These are phyloP conservation scores for Vidua macroura DNA, from an alignment of 2,113 vertebrate species.

Conservation along the genomic window DNA sequence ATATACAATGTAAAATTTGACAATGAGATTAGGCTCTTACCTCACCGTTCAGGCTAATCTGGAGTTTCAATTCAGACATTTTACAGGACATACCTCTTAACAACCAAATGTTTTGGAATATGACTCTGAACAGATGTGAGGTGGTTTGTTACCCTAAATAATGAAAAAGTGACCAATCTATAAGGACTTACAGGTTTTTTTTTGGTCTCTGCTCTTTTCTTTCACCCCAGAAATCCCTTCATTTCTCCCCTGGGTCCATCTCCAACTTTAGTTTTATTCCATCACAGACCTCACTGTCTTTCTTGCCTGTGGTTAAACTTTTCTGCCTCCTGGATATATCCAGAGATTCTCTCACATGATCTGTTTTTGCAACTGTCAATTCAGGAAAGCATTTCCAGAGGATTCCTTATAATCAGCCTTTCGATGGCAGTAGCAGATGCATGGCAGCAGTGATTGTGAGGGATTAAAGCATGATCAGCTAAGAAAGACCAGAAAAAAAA, in stretches of 20 bases:
- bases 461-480: not conserved
- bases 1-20: not conserved
- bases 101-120: not conserved
- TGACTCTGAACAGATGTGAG: accelerated
- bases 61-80: not conserved
- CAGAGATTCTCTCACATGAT: too few species aligned
- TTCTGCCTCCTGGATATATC: not conserved
- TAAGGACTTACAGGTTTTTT: accelerated
- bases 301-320: not conserved
- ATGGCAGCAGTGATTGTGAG: not conserved
- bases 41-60: not conserved
- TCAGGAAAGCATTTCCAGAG: not conserved
- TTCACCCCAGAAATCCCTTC: accelerated
- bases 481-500: not conserved
- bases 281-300: not conserved
- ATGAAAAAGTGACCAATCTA: not conserved
- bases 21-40: not conserved
- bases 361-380: not conserved
- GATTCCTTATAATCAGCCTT: not conserved
- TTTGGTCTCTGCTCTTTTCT: not conserved
- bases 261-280: not conserved
- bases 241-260: not conserved
- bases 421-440: accelerated
- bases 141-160: not conserved
- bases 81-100: not conserved